Percentiles rank a stretch among this genome's conserved stretches.
phyloP scores from a whole-genome alignment of 2,797 vertebrate species.

The Synaphobranchus kaupii region DNA sequence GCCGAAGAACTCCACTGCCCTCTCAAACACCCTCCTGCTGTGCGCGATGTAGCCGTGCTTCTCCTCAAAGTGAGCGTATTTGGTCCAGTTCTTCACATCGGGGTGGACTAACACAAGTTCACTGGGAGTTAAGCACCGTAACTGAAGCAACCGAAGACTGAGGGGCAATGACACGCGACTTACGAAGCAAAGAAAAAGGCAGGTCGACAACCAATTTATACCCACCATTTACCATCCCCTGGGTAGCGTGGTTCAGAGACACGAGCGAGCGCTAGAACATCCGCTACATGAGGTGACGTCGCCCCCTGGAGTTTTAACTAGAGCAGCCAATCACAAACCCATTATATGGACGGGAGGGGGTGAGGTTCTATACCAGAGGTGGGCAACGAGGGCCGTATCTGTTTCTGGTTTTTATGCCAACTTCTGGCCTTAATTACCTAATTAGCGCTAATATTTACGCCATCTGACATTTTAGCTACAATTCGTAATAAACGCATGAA shows the following conservation, averaged over 20 bases:
- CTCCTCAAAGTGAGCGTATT: slow-evolving; percentile 96
- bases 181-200: neutral
- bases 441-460: no score
- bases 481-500: no score
- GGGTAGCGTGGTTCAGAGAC: neutral
- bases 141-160: neutral
- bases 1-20: slow-evolving; percentile 93
- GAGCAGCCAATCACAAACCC: neutral
- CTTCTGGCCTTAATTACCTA: no score
- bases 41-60: slow-evolving; percentile 91
- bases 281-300: neutral
- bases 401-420: no score
- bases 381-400: no score
- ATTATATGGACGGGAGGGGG: neutral
- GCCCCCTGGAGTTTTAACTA: neutral
- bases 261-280: neutral
- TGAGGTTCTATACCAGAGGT: neutral
- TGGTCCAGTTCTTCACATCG: slow-evolving; percentile 98
- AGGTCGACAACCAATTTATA: neutral
- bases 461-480: no score
- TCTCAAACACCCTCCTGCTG: slow-evolving; percentile 87
- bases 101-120: slow-evolving; percentile 94
- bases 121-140: slow-evolving; percentile 68
- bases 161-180: rapidly evolving
- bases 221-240: neutral